Evolutionary conservation across 2,888 invertebrate species (phyloP).

Genomic region (Noctua pronuba): DNA sequence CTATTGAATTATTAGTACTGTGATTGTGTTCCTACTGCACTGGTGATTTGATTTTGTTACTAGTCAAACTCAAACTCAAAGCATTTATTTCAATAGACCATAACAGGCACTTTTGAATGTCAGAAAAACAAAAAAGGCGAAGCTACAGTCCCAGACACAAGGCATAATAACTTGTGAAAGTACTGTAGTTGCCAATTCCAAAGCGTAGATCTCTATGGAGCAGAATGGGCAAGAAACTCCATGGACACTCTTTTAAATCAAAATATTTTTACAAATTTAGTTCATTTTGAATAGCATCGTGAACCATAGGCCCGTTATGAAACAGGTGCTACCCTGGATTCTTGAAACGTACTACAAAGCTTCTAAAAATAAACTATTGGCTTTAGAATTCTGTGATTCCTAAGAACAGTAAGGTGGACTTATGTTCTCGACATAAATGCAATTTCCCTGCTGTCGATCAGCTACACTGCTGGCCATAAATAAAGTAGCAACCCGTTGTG

Average conservation of each 20-base stretch:
- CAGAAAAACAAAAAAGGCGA: too few species aligned
- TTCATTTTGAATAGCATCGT: neutral
- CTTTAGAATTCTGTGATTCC: conserved; percentile 17
- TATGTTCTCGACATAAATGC: conserved; percentile 55
- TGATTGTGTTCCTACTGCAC: neutral
- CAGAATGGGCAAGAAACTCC: too few species aligned
- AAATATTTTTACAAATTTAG: too few species aligned
- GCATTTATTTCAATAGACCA: too few species aligned
- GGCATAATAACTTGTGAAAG: too few species aligned
- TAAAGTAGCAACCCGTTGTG: conserved; percentile 1
- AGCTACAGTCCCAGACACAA: too few species aligned
- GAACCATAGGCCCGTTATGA: neutral
- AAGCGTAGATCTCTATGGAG: too few species aligned
- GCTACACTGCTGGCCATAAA: conserved; percentile 29
- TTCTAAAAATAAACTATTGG: conserved; percentile 10
- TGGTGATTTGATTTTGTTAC: neutral
- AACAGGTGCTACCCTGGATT: neutral
- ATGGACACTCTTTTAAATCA: too few species aligned
- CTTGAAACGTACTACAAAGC: neutral
- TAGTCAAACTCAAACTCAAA: too few species aligned
- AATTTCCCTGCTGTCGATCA: conserved; percentile 74
- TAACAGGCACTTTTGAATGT: too few species aligned
- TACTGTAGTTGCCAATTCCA: too few species aligned
- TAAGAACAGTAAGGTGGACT: conserved; percentile 36
- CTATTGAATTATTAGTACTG: neutral